Conservation (phyloP, 53 echinoderm and acorn worm genomes). For the Zoroaster sp. region DNA sequence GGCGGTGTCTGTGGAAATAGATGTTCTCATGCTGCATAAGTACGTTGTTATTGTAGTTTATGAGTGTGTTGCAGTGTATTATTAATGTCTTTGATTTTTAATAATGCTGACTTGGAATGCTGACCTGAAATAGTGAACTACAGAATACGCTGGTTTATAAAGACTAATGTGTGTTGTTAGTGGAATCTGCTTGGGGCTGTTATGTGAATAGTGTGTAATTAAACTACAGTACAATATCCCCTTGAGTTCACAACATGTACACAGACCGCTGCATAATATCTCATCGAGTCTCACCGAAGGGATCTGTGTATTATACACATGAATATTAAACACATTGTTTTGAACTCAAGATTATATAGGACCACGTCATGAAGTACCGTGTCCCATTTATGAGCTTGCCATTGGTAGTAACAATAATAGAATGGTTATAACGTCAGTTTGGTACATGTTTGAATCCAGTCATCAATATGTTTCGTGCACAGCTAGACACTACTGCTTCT, state of each 20-base stretch:
- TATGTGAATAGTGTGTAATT: not conserved
- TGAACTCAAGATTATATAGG: not conserved
- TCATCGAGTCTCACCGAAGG: not conserved
- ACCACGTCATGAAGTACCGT: not conserved
- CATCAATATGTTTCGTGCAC: conserved; percentile 43
- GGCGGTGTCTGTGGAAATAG: no score
- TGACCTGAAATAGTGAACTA: no score
- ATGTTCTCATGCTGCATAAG: no score
- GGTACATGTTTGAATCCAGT: not conserved
- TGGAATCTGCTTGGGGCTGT: not conserved
- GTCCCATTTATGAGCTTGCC: not conserved
- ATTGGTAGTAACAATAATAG: not conserved
- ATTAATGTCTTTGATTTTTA: no score
- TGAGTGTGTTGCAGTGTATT: no score
- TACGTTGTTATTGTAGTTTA: no score
- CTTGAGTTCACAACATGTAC: not conserved
- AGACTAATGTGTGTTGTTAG: not conserved
- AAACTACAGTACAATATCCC: not conserved
- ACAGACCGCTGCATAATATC: not conserved
- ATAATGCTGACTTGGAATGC: no score
- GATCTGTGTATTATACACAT: not conserved
- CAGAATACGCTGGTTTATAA: no score
- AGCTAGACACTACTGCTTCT: conserved; percentile 31
- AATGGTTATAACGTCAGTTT: not conserved
- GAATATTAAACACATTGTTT: not conserved